Conservation (phyloP, 2,888 invertebrate species). For the Scrobipalpa costella region DNA sequence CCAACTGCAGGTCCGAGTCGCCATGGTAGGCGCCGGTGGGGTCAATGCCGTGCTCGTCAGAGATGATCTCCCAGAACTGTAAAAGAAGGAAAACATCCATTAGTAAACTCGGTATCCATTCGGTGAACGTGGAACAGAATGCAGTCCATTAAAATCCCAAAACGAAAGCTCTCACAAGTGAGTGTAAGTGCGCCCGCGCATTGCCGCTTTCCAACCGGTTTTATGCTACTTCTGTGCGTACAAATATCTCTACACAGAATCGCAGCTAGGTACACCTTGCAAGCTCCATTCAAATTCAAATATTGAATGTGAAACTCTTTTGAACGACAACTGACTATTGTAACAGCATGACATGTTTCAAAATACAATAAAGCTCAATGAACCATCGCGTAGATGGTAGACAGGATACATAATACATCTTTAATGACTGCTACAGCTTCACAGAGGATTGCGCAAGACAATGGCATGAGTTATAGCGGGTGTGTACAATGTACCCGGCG, state of each 20-base stretch:
- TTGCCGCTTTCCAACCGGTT: constrained; percentile 71
- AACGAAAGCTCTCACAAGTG: constrained; percentile 54
- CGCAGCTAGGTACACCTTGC: constrained; percentile 36
- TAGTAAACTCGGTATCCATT: constrained; percentile 63
- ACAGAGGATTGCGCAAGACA: constrained; percentile 69
- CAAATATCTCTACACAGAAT: constrained; percentile 45
- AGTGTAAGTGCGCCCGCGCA: constrained; percentile 48
- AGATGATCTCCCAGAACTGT: constrained; percentile 95
- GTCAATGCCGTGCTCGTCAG: constrained; percentile 97
- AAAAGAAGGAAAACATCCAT: constrained; percentile 85
- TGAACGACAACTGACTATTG: constrained; percentile 26
- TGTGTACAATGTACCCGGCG: constrained; percentile 50
- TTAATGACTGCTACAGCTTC: constrained; percentile 55
- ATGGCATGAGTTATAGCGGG: constrained; percentile 57
- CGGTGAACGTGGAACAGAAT: constrained; percentile 43
- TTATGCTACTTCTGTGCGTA: constrained; percentile 36
- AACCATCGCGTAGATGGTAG: constrained; percentile 58
- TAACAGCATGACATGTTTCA: constrained; percentile 23
- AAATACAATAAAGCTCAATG: constrained; percentile 59
- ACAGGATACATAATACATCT: constrained; percentile 69
- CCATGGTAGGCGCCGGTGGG: constrained; percentile 94
- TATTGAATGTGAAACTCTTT: constrained; percentile 36
- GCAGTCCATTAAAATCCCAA: constrained; percentile 61
- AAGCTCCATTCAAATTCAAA: constrained; percentile 43
- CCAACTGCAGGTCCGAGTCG: constrained; percentile 94